Base-by-base conservation (phyloP, 2,888 invertebrate genomes). In the Apotomis capreana region DNA sequence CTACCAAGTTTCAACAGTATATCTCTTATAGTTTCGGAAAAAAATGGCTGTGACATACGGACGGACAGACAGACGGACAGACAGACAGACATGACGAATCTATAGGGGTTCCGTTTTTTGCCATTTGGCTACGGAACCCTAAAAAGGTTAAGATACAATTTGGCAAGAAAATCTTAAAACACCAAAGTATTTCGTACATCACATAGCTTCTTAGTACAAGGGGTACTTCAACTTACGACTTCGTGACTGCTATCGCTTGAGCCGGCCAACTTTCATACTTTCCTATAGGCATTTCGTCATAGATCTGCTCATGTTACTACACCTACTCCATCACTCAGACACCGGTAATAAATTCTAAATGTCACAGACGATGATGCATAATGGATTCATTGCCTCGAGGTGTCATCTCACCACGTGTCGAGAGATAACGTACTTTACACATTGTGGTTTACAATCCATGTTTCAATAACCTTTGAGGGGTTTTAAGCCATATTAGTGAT, bases 341-440 rank as follows among this genome's bases (percentile, higher is more conserved):
- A 84, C 83, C 81, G 83, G 84, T 85, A 88, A 89, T 91, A 90
- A 89, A 91, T 90, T 89, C 84, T 85, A 87, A 89, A 90, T 89
- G 89, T 89, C 90, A 88, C 85, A 84, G 82, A 84, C 87, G 86
- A 90, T 89, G 87, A 89, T 88, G 85, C 84, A 86, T 89, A 88
- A 89, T 89, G 84, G 84, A 87, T 87, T 83, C 80, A 79, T 81
- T 78, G 87, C 89, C 83, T 80, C 79, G 77, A 87, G 87, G 84
- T 86, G 86, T 82, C 83, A 82, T 80, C 80, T 82, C 63, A 15
- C 73, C 46, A 64, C 69, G 70, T 67, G 77, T 74, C 77, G 76
- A 75, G 76, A 70, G 65, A 78, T 77, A 75, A 68, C 26, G 37
- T 68, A 74, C 77, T 76, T 73, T 82, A 77, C 44, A 4, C 15